Conservation (phyloP, 2,888 invertebrate species). For the Drosophila dives region DNA sequence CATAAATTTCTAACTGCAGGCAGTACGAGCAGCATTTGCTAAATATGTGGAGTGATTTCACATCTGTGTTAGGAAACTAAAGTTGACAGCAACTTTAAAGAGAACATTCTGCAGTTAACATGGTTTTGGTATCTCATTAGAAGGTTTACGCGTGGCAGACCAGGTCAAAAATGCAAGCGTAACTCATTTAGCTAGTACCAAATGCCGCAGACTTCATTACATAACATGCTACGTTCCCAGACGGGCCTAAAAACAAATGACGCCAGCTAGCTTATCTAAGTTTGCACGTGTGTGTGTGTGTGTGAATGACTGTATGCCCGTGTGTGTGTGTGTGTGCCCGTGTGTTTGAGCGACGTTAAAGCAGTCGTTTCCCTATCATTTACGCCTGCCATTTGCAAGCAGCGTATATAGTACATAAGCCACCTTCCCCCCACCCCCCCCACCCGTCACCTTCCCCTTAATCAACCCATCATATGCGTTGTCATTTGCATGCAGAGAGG, state of each 20-base stretch:
- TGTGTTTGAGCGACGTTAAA: not conserved
- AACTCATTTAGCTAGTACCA: slow-evolving; percentile 36
- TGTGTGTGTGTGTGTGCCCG: not conserved
- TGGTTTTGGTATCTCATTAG: not conserved
- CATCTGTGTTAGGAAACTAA: not conserved
- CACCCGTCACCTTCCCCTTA: not conserved
- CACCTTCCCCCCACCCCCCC: not conserved
- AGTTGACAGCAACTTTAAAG: not conserved
- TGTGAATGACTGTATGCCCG: not conserved
- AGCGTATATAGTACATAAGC: not conserved
- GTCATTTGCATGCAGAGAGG: slow-evolving; percentile 76
- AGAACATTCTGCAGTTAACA: not conserved
- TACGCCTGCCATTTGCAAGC: slow-evolving; percentile 6
- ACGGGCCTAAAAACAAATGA: slow-evolving; percentile 46
- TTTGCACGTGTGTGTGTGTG: not conserved
- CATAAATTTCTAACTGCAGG: not conserved
- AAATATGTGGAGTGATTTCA: not conserved
- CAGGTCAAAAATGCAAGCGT: slow-evolving; percentile 18
- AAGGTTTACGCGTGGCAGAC: not conserved
- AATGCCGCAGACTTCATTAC: slow-evolving; percentile 55
- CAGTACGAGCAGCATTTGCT: not conserved
- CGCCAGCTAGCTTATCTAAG: slow-evolving; percentile 11
- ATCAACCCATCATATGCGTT: slow-evolving; percentile 46
- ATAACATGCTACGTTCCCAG: slow-evolving; percentile 47
- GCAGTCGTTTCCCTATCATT: slow-evolving; percentile 30